Evolutionary conservation across 2,113 vertebrate species (phyloP).

Genomic region (pig (Sus scrofa)): T2T-Sscrofa CM000812.6:162816501-162817000

Average conservation of each 20-base stretch:
- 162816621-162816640: constrained; percentile 74
- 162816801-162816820: neutral
- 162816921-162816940: rapidly evolving
- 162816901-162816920: neutral
- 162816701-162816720: constrained; percentile 38
- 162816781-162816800: neutral
- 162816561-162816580: constrained; percentile 59
- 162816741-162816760: constrained; percentile 27
- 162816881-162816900: neutral
- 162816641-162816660: constrained; percentile 33
- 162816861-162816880: neutral
- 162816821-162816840: neutral
- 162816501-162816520: constrained; percentile 42
- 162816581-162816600: constrained; percentile 66
- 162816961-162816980: rapidly evolving
- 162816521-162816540: constrained; percentile 58
- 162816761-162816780: neutral
- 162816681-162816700: constrained; percentile 55
- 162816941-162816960: rapidly evolving
- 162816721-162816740: constrained; percentile 39
- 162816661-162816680: constrained; percentile 46
- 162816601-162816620: constrained; percentile 73
- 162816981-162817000: rapidly evolving
- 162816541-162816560: constrained; percentile 70
- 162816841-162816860: neutral